Conservation (phyloP, 2,113 vertebrate genomes). For the Lophotis ruficrista region DNA sequence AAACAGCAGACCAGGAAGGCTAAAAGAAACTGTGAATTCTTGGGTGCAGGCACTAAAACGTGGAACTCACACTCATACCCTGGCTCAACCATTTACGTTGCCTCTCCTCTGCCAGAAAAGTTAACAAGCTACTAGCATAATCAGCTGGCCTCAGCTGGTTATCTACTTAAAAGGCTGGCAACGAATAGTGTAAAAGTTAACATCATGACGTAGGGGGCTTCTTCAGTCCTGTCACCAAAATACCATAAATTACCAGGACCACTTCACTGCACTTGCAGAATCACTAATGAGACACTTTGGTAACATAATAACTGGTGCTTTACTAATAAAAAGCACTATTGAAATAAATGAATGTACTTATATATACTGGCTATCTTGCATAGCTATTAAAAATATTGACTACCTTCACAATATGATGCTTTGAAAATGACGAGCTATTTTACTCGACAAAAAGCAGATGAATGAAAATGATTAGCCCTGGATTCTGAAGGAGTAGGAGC, state of each 20-base stretch:
- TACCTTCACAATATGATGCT: neutral
- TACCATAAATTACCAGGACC: neutral
- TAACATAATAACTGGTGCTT: slow-evolving; percentile 6
- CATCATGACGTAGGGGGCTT: neutral
- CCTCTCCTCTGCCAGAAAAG: neutral
- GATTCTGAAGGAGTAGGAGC: neutral
- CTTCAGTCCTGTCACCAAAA: neutral
- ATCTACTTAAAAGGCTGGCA: slow-evolving; percentile 6
- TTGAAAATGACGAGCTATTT: slow-evolving; percentile 41
- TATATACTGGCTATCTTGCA: neutral
- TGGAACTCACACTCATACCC: fast-evolving
- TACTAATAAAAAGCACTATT: slow-evolving; percentile 37
- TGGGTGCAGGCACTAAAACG: neutral
- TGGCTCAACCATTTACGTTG: neutral
- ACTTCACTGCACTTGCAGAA: slow-evolving; percentile 1
- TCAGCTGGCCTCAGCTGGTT: neutral
- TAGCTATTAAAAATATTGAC: slow-evolving; percentile 48
- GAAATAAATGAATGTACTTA: slow-evolving; percentile 36
- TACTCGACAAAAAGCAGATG: neutral
- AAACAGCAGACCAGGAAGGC: neutral
- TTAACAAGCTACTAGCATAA: neutral
- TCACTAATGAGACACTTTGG: neutral
- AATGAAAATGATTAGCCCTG: slow-evolving; percentile 1
- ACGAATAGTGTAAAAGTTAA: slow-evolving; percentile 7
- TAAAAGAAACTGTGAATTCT: neutral